Evolutionary conservation across 2,888 invertebrate genomes (phyloP).

Genomic region (Philereme transversata): DNA sequence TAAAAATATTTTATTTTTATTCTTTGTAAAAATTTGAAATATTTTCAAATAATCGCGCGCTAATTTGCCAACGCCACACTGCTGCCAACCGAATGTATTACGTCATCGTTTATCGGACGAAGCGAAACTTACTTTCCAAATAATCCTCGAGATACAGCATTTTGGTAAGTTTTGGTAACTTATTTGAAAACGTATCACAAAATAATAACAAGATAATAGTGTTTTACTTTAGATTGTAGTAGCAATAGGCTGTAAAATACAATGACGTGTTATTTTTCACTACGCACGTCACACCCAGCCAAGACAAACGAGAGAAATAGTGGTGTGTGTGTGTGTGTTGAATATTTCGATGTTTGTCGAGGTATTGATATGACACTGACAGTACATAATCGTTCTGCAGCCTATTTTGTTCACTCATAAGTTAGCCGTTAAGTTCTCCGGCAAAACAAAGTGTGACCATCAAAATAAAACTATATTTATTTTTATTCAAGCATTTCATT

Average conservation of each 20-base stretch:
- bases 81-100: constrained; percentile 62
- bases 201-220: constrained; percentile 3
- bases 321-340: constrained; percentile 9
- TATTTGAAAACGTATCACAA: constrained; percentile 16
- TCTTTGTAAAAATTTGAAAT: background rate
- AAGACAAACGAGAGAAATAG: constrained; percentile 25
- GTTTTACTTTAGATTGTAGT: constrained; percentile 10
- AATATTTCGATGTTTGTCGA: background rate
- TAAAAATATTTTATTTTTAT: constrained; percentile 5
- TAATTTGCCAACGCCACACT: constrained; percentile 43
- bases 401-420: too few relatives aligned
- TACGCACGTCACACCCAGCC: constrained; percentile 41
- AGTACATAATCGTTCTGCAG: too few relatives aligned
- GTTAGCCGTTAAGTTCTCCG: too few relatives aligned
- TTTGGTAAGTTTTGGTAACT: constrained; percentile 71
- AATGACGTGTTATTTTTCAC: constrained; percentile 51
- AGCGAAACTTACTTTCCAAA: constrained; percentile 94
- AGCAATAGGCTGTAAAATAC: constrained; percentile 16
- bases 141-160: constrained; percentile 99
- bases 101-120: constrained; percentile 55
- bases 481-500: too few relatives aligned
- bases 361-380: too few relatives aligned
- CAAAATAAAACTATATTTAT: too few relatives aligned
- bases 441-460: too few relatives aligned
- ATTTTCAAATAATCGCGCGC: constrained; percentile 57